Evolutionary conservation across 2,113 vertebrate species (phyloP).

Genomic region (Colaptes auratus): DNA sequence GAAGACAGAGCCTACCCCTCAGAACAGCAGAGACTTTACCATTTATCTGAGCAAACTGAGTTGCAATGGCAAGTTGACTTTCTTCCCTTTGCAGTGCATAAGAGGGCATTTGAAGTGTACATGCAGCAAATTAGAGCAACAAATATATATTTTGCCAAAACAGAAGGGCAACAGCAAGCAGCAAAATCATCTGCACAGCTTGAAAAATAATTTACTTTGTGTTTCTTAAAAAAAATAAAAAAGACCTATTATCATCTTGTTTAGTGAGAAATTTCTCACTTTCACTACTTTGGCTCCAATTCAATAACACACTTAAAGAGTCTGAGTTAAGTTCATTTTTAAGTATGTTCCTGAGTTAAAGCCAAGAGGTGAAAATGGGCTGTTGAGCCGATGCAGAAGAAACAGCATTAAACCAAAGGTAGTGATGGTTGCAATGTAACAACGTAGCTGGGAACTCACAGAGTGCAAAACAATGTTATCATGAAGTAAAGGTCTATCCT

Average conservation of each 20-base stretch:
- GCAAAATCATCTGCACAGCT: not conserved
- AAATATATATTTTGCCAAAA: not conserved
- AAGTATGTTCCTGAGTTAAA: not conserved
- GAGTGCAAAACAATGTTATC: fast-evolving
- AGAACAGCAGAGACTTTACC: not conserved
- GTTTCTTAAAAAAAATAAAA: not conserved
- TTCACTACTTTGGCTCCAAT: not conserved
- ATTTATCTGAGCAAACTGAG: not conserved
- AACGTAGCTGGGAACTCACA: not conserved
- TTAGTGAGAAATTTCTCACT: not conserved
- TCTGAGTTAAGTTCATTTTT: not conserved
- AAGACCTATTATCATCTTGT: not conserved
- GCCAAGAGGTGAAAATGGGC: not conserved
- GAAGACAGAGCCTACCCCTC: not conserved
- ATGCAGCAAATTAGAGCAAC: not conserved
- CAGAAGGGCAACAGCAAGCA: not conserved
- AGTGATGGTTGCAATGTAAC: not conserved
- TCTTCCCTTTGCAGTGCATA: not conserved
- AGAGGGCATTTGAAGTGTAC: not conserved
- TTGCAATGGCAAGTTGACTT: not conserved
- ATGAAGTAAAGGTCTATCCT: not conserved
- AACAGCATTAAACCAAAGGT: not conserved
- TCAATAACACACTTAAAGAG: not conserved
- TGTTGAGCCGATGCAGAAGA: not conserved
- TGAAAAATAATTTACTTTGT: not conserved